Base-by-base conservation (phyloP, 2,888 invertebrate genomes). In the Leptopilina drosophilae region DNA sequence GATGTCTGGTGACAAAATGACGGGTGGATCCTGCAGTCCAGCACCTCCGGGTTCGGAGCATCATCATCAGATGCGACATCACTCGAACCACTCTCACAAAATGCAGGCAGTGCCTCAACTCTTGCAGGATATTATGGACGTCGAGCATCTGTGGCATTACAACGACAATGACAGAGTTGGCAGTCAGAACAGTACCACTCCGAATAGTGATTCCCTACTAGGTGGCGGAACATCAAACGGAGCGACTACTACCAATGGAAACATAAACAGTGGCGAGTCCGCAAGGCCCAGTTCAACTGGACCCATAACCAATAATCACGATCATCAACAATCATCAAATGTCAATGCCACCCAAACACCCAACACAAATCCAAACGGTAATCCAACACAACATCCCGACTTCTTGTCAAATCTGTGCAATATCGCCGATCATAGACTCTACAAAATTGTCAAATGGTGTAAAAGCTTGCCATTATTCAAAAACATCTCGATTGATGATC, bases 401-500 rank as follows among this genome's bases (percentile, higher is more conserved):
- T 95, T 97, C 91, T 94, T 98, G 77, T 97, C 97, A 2, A 97
- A 97, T 92, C 94, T 98, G 89, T 98, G 97, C 93, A 97, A 97
- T 90, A 98, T 98, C 82, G 98, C 98, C 67, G 99, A 99, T 92
- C 97, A 98, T 92, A 94, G 98, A 73, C 94, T 99, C 20, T 99
- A 98, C 92, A 98, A 98, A 93, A 98, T 99, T 86, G 99, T 99
- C 83, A 98, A 98, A 91, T 99, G 99, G 99, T 98, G 98, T 93
- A 97, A 99, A 92, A 98, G 98, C 92, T 93, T 99, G 91, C 98
- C 99, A 15, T 94, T 99, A 42, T 99, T 99, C 92, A 98, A 98
- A 91, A 97, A 98, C 92, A 98, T 99, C 87, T 97, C 98, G 88
- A 98, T 98, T 92, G 99, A 99, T 93, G 99, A 99, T 93, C 99